Conservation (phyloP, 2,797 vertebrate species). For the Amazona finschi region DNA sequence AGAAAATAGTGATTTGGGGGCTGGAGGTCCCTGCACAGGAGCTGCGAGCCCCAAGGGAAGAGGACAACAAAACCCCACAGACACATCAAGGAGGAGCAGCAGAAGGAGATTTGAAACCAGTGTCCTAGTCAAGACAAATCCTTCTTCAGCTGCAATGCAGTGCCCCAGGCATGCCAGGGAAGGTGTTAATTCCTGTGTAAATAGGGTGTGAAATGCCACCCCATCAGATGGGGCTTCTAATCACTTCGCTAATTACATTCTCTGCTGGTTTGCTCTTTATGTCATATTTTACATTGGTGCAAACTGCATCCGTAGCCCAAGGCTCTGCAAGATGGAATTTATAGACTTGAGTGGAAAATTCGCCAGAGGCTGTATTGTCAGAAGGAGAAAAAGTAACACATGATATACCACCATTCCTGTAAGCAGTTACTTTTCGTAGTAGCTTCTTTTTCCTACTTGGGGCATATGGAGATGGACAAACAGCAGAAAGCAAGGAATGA, state of each 20-base stretch:
- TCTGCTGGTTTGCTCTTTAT: background rate
- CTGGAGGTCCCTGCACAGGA: background rate
- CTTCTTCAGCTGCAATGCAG: slow-evolving; percentile 22
- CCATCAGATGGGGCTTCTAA: slow-evolving; percentile 27
- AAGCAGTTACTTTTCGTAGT: background rate
- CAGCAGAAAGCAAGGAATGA: background rate
- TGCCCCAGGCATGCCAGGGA: background rate
- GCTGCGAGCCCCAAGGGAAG: background rate
- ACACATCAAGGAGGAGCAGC: background rate
- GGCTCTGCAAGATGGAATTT: background rate
- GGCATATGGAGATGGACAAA: background rate
- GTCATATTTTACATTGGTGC: background rate
- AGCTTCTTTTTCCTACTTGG: background rate
- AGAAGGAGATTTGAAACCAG: background rate
- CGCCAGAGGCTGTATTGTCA: slow-evolving; percentile 24
- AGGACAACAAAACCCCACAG: background rate
- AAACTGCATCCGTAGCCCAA: background rate
- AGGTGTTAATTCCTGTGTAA: slow-evolving; percentile 28
- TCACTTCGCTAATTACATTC: slow-evolving; percentile 21
- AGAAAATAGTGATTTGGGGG: background rate
- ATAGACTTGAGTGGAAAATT: slow-evolving; percentile 22
- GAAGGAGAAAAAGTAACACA: background rate
- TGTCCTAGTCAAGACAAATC: slow-evolving; percentile 49
- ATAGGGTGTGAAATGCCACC: slow-evolving; percentile 31
- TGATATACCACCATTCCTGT: background rate